These are phyloP conservation scores for Montipora sp. DNA, from an alignment of 64 coral and sea anemone genomes.

Conservation along the genomic window DNA sequence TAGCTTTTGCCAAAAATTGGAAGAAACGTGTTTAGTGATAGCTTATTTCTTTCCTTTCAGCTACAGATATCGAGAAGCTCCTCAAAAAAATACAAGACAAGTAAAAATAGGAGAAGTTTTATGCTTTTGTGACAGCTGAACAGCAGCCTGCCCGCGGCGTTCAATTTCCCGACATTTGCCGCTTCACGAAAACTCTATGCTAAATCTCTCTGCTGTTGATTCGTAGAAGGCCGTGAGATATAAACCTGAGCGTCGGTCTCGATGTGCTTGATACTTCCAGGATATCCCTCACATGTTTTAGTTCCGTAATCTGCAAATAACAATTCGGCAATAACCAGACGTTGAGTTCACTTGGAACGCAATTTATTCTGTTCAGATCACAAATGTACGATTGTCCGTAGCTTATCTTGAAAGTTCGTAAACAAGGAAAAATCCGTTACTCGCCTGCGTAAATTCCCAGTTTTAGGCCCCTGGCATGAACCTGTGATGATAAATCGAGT, in stretches of 20 bases:
- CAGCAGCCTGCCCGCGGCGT: too few relatives aligned
- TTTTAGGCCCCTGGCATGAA: slow-evolving; percentile 92
- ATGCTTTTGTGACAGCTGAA: too few relatives aligned
- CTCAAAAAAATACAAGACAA: too few relatives aligned
- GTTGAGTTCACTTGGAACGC: background rate
- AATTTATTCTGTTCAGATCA: background rate
- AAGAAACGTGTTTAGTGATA: too few relatives aligned
- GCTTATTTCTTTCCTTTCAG: too few relatives aligned
- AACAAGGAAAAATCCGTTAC: background rate
- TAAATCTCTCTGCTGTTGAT: background rate
- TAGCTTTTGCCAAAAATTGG: too few relatives aligned
- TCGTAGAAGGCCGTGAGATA: background rate
- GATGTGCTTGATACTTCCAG: slow-evolving; percentile 83
- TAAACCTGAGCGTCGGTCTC: slow-evolving; percentile 69
- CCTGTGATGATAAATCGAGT: slow-evolving; percentile 11
- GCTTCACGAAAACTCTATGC: too few relatives aligned
- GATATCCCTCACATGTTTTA: slow-evolving; percentile 91
- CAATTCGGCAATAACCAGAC: background rate
- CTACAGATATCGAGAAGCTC: too few relatives aligned
- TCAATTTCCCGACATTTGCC: too few relatives aligned
- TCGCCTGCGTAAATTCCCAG: slow-evolving; percentile 89
- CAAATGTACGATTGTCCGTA: background rate
- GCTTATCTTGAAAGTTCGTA: background rate
- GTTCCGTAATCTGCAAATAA: slow-evolving; percentile 72
- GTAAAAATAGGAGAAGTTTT: too few relatives aligned